These are phyloP conservation scores for Moxostoma hubbsi DNA, from an alignment of 2,797 vertebrate species.

Conservation along the genomic window DNA sequence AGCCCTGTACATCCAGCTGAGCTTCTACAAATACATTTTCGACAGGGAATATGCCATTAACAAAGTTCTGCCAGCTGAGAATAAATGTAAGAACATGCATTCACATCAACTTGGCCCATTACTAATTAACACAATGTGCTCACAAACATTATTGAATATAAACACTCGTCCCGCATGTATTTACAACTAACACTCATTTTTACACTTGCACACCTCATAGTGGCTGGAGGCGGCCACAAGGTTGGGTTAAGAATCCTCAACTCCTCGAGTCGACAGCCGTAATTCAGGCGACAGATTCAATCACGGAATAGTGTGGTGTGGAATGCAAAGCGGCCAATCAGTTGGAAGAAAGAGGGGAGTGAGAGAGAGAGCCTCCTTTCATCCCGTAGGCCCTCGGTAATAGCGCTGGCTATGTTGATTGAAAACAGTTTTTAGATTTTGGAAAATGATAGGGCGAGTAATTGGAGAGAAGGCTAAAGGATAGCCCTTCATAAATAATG, in stretches of 20 bases:
- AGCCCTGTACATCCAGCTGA: constrained; percentile 95
- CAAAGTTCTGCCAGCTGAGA: constrained; percentile 79
- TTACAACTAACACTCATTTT: constrained; percentile 21
- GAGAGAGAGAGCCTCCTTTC: constrained; percentile 85
- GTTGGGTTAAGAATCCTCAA: constrained; percentile 88
- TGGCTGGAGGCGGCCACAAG: constrained; percentile 53
- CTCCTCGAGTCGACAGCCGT: constrained; percentile 96
- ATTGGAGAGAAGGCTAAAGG: constrained; percentile 98
- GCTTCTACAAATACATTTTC: constrained; percentile 97
- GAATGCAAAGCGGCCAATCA: constrained; percentile 99
- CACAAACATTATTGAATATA: not conserved
- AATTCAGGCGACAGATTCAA: constrained; percentile 99
- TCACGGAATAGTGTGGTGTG: constrained; percentile 90
- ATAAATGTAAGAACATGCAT: constrained; percentile 82
- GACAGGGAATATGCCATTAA: constrained; percentile 87
- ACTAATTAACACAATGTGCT: constrained; percentile 9
- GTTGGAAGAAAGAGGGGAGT: constrained; percentile 76
- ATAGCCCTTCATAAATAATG: constrained; percentile 98
- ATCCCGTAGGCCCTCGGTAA: constrained; percentile 90
- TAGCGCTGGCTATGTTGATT: constrained; percentile 98
- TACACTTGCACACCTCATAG: constrained; percentile 14
- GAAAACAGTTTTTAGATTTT: constrained; percentile 99
- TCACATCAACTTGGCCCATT: not conserved
- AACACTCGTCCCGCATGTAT: constrained; percentile 1
- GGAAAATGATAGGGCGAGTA: constrained; percentile 99